These are phyloP conservation scores for Sinotaia quadrata DNA, from an alignment of 2,888 invertebrate species.

Conservation along the genomic window DNA sequence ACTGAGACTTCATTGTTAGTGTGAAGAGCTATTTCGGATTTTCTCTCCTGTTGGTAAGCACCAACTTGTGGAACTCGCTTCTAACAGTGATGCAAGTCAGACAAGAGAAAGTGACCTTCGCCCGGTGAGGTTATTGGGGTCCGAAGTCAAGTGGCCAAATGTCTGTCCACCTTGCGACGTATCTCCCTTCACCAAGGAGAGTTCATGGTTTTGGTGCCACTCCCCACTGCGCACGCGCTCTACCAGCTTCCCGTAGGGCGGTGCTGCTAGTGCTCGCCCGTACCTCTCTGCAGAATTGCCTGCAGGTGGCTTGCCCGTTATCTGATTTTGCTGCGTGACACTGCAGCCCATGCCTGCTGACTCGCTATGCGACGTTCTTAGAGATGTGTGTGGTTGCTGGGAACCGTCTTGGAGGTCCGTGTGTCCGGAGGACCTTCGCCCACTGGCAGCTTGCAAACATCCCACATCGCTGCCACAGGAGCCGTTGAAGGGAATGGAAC, in stretches of 20 bases:
- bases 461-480: slow-evolving; percentile 2
- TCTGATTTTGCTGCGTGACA: neutral
- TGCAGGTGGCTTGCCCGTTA: slow-evolving; percentile 21
- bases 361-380: slow-evolving; percentile 16
- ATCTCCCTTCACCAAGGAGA: neutral
- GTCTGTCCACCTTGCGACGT: neutral
- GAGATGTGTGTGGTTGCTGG: neutral
- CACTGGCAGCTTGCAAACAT: slow-evolving; percentile 1
- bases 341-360: neutral
- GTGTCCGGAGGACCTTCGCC: slow-evolving; percentile 9
- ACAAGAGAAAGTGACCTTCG: slow-evolving; percentile 20
- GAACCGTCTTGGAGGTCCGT: neutral
- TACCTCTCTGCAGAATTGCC: neutral
- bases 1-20: too few species aligned
- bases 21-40: too few species aligned
- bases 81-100: neutral
- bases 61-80: too few species aligned
- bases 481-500: neutral
- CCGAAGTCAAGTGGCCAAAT: slow-evolving; percentile 11
- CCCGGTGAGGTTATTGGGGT: slow-evolving; percentile 5
- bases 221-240: slow-evolving; percentile 26
- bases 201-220: slow-evolving; percentile 20
- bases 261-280: slow-evolving; percentile 9
- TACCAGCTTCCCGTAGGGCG: slow-evolving; percentile 29
- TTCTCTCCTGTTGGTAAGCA: too few species aligned